phyloP scores from a whole-genome alignment of 1,140 invertebrate genomes.

The Neodiprion fabricii region DNA sequence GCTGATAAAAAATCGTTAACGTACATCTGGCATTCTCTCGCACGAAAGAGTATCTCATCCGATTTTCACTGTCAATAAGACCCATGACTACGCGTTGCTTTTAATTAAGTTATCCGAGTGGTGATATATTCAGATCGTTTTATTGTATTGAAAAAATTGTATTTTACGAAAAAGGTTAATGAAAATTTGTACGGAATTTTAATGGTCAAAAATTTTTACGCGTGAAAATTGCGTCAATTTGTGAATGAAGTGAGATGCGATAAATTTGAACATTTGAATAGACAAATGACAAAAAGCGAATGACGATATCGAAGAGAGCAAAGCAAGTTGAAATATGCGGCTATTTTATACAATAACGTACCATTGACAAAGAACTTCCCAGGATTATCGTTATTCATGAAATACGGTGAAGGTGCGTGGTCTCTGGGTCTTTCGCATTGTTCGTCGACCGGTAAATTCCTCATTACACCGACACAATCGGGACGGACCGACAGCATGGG shows the following conservation, averaged over 20 bases:
- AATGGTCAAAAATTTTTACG: not conserved
- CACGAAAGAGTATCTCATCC: slow-evolving; percentile 35
- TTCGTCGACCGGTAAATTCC: slow-evolving; percentile 65
- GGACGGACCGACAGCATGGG: slow-evolving; percentile 70
- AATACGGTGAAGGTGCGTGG: slow-evolving; percentile 71
- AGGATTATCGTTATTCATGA: slow-evolving; percentile 69
- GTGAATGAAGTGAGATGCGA: not conserved
- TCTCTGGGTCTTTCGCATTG: slow-evolving; percentile 62
- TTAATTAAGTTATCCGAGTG: not conserved
- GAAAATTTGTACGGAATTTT: not conserved
- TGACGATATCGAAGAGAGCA: too few species aligned
- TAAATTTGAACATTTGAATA: not conserved
- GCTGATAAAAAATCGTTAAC: slow-evolving; percentile 7
- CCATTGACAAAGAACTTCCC: slow-evolving; percentile 67
- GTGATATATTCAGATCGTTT: too few species aligned
- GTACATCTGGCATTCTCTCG: slow-evolving; percentile 34
- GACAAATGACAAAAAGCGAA: too few species aligned
- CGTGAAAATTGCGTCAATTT: not conserved
- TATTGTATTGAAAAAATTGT: too few species aligned
- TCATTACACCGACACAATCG: slow-evolving; percentile 67
- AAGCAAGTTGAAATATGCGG: too few species aligned
- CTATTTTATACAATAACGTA: slow-evolving; percentile 20
- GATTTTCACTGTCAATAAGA: slow-evolving; percentile 32
- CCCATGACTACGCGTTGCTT: slow-evolving; percentile 23
- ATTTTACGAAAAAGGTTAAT: too few species aligned